Percentiles rank a stretch among this genome's conserved stretches.
These are phyloP conservation scores for Zaprionus lachaisei DNA, from an alignment of 1,140 invertebrate species.

Conservation along the genomic window DNA sequence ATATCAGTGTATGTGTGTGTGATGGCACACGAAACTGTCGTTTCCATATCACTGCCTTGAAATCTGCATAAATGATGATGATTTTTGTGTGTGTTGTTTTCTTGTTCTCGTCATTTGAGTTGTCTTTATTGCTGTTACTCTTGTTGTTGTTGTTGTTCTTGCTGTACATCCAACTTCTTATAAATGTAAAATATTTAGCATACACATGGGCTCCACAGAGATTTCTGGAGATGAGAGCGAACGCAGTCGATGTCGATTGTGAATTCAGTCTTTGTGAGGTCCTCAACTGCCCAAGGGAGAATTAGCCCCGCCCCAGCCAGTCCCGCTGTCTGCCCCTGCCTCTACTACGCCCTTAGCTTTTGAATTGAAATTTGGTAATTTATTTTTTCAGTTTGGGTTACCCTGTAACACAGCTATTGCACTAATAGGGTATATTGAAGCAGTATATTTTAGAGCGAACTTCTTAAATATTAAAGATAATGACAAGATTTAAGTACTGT, in stretches of 20 bases:
- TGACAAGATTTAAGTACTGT: too few relatives aligned
- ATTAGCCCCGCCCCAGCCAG: conserved; percentile 6
- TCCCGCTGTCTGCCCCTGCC: too few relatives aligned
- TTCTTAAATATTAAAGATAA: too few relatives aligned
- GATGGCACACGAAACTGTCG: conserved; percentile 53
- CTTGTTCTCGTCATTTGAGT: conserved; percentile 63
- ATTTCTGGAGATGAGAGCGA: background rate
- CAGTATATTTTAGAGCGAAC: too few relatives aligned
- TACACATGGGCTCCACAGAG: conserved; percentile 33
- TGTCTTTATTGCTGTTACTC: conserved; percentile 1
- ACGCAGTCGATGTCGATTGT: background rate
- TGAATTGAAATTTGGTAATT: conserved; percentile 68
- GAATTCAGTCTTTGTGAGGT: conserved; percentile 6
- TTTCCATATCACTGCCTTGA: conserved; percentile 65
- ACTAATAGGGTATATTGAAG: background rate
- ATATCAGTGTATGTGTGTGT: conserved; percentile 21
- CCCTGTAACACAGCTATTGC: conserved; percentile 1
- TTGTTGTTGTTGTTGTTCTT: conserved; percentile 2
- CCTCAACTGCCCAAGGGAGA: conserved; percentile 52
- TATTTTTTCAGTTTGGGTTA: conserved; percentile 29
- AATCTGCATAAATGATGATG: conserved; percentile 80
- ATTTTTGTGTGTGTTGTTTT: conserved; percentile 56
- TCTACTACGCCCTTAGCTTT: conserved; percentile 20
- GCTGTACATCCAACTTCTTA: conserved; percentile 44
- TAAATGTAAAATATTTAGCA: conserved; percentile 57